Evolutionary conservation across 1,140 invertebrate species (phyloP).

Genomic region (Drosophila dunni): DNA sequence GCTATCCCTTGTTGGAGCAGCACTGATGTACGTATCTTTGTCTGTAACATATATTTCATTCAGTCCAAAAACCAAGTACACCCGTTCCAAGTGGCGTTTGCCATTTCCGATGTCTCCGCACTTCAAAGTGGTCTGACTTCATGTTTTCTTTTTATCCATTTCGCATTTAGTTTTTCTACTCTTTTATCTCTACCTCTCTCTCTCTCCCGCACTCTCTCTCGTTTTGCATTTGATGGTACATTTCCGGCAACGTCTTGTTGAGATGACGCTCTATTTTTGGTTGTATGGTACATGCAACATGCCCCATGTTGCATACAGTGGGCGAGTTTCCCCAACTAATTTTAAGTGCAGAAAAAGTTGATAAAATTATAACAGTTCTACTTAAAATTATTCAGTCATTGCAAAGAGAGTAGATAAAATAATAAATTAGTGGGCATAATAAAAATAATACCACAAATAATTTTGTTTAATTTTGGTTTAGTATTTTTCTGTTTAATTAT

Average conservation of each 20-base stretch:
- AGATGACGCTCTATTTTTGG: slow-evolving; percentile 50
- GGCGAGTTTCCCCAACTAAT: not conserved
- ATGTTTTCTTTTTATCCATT: slow-evolving; percentile 4
- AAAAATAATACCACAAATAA: too few relatives aligned
- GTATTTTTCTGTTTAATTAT: too few relatives aligned
- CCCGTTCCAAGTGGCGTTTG: slow-evolving; percentile 32
- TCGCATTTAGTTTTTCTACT: not conserved
- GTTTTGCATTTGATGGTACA: slow-evolving; percentile 47
- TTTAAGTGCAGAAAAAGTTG: too few relatives aligned
- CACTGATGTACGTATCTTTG: too few relatives aligned
- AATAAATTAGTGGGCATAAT: too few relatives aligned
- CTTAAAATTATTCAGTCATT: too few relatives aligned
- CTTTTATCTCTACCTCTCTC: not conserved
- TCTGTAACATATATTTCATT: slow-evolving; percentile 16
- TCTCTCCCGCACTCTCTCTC: not conserved
- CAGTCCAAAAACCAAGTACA: not conserved
- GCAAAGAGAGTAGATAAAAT: too few relatives aligned
- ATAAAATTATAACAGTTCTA: too few relatives aligned
- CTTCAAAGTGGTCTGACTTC: slow-evolving; percentile 39
- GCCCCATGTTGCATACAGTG: slow-evolving; percentile 6
- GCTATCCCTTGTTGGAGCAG: too few relatives aligned
- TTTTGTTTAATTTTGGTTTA: too few relatives aligned
- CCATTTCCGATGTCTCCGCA: slow-evolving; percentile 44
- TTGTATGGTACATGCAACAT: slow-evolving; percentile 15
- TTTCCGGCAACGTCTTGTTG: slow-evolving; percentile 49